phyloP scores from a whole-genome alignment of 1,140 invertebrate genomes.

The Ridgeia piscesae region DNA sequence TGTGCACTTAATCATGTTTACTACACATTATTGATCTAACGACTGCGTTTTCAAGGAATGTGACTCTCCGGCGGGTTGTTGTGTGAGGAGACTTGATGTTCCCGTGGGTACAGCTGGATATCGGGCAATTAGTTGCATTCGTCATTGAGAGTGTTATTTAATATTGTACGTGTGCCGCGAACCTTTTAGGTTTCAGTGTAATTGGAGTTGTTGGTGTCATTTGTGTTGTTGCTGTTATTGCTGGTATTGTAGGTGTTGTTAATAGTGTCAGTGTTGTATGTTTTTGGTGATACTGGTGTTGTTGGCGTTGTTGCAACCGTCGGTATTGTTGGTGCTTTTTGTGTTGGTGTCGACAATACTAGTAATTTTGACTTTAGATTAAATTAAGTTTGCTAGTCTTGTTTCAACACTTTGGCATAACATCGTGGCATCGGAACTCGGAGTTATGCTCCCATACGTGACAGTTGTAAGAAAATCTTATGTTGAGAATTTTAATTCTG shows the following conservation, averaged over 20 bases:
- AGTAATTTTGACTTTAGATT: too few species aligned
- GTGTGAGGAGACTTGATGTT: background rate
- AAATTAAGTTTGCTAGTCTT: too few species aligned
- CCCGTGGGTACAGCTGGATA: background rate
- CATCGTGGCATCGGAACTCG: too few species aligned
- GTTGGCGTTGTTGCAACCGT: background rate
- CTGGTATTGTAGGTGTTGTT: background rate
- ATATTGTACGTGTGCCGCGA: background rate
- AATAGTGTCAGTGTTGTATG: background rate
- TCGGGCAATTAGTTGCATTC: background rate
- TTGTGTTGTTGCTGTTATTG: background rate
- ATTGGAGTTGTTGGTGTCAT: background rate
- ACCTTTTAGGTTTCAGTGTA: too few species aligned
- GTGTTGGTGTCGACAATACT: slow-evolving; percentile 16
- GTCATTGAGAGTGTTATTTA: too few species aligned
- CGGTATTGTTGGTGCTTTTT: background rate
- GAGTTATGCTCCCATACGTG: too few species aligned
- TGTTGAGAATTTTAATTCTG: too few species aligned
- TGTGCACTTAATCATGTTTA: background rate
- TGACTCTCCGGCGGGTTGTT: background rate
- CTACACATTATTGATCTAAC: background rate
- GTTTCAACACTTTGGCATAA: too few species aligned
- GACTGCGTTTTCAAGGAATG: background rate
- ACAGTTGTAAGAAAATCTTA: too few species aligned
- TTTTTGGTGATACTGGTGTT: background rate